These are phyloP conservation scores for Elgaria multicarinata DNA, from an alignment of 2,113 vertebrate species.

Conservation along the genomic window DNA sequence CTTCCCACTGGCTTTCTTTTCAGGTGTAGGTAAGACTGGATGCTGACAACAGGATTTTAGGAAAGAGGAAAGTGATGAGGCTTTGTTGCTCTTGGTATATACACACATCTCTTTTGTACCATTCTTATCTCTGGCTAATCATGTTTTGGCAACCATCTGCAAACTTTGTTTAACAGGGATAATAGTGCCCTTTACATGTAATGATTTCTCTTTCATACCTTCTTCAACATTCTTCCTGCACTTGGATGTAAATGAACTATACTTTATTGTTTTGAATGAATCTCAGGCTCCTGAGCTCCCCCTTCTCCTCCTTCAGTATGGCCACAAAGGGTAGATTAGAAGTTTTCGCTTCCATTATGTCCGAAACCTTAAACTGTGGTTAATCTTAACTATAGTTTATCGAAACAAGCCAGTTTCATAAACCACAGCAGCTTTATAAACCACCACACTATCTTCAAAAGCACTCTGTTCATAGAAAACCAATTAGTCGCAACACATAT, in stretches of 20 bases:
- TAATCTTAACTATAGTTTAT: background rate
- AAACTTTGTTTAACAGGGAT: background rate
- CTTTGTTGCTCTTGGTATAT: background rate
- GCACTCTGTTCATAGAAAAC: background rate
- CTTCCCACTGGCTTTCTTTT: background rate
- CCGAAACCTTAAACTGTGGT: background rate
- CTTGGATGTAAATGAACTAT: background rate
- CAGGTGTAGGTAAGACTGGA: background rate
- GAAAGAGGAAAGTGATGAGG: background rate
- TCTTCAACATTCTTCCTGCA: background rate
- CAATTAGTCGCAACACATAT: background rate
- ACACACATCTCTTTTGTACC: background rate
- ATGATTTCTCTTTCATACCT: background rate
- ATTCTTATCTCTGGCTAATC: background rate
- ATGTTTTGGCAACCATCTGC: background rate
- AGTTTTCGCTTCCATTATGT: background rate
- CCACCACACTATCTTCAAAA: background rate
- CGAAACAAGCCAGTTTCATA: background rate
- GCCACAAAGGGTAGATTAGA: background rate
- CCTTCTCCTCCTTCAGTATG: background rate
- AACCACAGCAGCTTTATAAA: background rate
- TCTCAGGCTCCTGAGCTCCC: background rate
- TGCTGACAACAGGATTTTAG: background rate
- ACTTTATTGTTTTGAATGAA: background rate
- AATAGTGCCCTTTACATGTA: background rate